These are phyloP conservation scores for Brenthis daphne DNA, from an alignment of 2,888 invertebrate species.

Conservation along the genomic window DNA sequence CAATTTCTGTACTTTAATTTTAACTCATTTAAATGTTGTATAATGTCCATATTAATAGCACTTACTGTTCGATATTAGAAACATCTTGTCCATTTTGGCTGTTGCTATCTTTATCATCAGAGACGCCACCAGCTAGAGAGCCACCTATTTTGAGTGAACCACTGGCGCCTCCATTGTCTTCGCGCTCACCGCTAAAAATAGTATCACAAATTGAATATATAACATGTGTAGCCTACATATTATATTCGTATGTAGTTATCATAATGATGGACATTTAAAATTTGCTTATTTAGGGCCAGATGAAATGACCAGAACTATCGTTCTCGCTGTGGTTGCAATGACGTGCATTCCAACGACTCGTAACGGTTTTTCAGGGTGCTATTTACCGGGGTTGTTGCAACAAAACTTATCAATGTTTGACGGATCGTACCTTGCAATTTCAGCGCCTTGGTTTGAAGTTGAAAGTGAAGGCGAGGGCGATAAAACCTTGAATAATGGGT, in stretches of 20 bases:
- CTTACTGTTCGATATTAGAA: constrained; percentile 11
- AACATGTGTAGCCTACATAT: no score
- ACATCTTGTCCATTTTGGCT: constrained; percentile 8
- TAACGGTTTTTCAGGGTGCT: constrained; percentile 26
- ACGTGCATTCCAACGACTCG: constrained; percentile 39
- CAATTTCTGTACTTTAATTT: no score
- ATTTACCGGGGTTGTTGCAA: constrained; percentile 28
- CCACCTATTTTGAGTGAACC: not conserved
- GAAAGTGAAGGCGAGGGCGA: constrained; percentile 24
- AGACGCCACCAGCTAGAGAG: constrained; percentile 19
- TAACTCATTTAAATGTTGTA: not conserved
- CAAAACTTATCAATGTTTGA: constrained; percentile 26
- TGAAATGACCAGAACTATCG: constrained; percentile 23
- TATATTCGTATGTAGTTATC: no score
- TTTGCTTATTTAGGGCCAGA: constrained; percentile 46
- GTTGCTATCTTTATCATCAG: constrained; percentile 35
- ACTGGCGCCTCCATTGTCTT: not conserved
- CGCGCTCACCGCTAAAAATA: no score
- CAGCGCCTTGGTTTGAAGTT: constrained; percentile 44
- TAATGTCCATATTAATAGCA: not conserved
- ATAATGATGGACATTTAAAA: not conserved
- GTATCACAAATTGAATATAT: no score
- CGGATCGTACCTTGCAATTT: constrained; percentile 35
- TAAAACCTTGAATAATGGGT: constrained; percentile 31
- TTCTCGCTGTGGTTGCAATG: no score